Evolutionary conservation across 1,140 invertebrate genomes (phyloP), one percentile per base, ranked within the genome.

Genomic region (Drosophila parabipectinata): DNA sequence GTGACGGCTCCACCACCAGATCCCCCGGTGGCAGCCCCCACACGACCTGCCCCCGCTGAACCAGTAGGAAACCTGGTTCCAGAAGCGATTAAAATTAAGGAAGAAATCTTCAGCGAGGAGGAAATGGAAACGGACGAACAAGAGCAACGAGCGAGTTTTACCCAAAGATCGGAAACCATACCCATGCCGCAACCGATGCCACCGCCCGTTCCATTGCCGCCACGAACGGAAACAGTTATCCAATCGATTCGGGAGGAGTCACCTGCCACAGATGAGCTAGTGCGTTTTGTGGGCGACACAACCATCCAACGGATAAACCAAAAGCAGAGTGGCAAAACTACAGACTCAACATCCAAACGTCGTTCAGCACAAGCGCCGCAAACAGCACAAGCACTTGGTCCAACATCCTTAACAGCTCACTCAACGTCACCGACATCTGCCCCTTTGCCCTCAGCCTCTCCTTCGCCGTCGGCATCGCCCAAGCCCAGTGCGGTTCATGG

Each of bases 231-330:
- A 1, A 6, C 44, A 4, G 3, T 47, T 15, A 34, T n/a, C 24
- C 58, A 44, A 9, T 18, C 7, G 12, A n/a, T 30, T 4, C 61
- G 39, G 1, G 48, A 59, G n/a, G 77, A 61, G 1, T 4, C 72
- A 8, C 15, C 66, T 1, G 24, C 48, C 12, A 26, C 21, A 3
- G 71, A 87, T 9, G 24, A 14, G 7, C 48, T 77, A 14, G 83
- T 88, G 44, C 79, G 90, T 4, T 76, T 77, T 41, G 85, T 91
- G 5, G 90, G 90, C 18, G 90, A 91, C 21, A 91, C 90, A 0
- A 90, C 83, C 14, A 91, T 91, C n/a, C 90, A 91, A 50, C 62
- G 81, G 4, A 9, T 89, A 8, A 80, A 45, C 50, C 77, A 85
- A n/a, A 89, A 78, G 18, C 64, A 77, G 30, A 12, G 50, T 1